Conservation (phyloP, 2,113 vertebrate genomes). For the Podiceps cristatus region DNA sequence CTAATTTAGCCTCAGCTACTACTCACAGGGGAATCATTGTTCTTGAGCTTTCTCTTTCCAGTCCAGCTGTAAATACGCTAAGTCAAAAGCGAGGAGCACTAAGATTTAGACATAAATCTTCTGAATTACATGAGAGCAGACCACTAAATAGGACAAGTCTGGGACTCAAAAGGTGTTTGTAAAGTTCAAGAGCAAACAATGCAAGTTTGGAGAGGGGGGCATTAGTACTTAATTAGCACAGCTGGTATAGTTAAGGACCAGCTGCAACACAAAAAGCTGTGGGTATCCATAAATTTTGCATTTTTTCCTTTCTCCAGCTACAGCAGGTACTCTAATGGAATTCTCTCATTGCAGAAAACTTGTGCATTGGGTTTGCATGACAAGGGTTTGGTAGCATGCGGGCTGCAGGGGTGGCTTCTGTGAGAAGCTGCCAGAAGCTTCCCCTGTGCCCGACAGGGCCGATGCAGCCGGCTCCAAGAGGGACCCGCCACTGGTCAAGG, state of each 20-base stretch:
- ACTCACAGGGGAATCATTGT: neutral
- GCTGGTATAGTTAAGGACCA: neutral
- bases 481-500: no score
- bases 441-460: no score
- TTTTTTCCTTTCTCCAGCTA: neutral
- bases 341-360: neutral
- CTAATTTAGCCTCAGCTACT: neutral
- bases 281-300: neutral
- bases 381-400: no score
- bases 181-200: neutral
- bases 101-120: neutral
- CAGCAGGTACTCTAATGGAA: neutral
- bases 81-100: neutral
- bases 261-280: neutral
- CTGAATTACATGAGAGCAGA: neutral
- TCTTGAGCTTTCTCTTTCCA: neutral
- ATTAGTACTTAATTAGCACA: neutral
- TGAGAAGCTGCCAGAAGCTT: no score
- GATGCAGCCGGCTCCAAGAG: no score
- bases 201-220: neutral
- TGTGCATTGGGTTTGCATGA: no score
- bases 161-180: neutral
- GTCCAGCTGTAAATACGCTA: neutral
- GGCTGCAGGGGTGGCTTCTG: no score
- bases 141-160: neutral